Conservation (phyloP, 2,888 invertebrate species). For the Ganaspis brasiliensis region DNA sequence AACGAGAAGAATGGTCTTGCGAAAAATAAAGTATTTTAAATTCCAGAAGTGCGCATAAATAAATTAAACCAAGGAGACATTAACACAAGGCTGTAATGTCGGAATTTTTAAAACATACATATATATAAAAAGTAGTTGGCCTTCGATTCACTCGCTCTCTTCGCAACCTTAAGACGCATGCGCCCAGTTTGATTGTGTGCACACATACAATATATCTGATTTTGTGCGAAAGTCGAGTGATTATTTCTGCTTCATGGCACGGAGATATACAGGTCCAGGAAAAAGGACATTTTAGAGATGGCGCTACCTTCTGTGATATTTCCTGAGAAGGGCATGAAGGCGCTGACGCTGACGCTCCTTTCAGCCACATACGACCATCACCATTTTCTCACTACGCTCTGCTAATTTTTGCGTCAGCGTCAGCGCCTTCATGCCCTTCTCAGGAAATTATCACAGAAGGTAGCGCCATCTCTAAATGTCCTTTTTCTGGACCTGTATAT, state of each 20-base stretch:
- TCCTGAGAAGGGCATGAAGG: not conserved
- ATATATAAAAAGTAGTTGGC: slow-evolving; percentile 37
- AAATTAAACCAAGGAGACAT: slow-evolving; percentile 1
- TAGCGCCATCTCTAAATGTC: slow-evolving; percentile 18
- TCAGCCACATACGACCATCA: too few relatives aligned
- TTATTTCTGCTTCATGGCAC: slow-evolving; percentile 9
- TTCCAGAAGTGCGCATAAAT: not conserved
- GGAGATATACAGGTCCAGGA: not conserved
- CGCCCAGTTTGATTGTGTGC: not conserved
- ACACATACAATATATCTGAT: slow-evolving; percentile 4
- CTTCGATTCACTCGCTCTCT: slow-evolving; percentile 37
- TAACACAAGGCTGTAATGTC: slow-evolving; percentile 13
- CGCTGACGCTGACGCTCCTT: not conserved
- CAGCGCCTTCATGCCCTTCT: not conserved
- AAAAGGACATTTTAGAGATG: slow-evolving; percentile 18
- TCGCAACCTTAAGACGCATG: slow-evolving; percentile 25
- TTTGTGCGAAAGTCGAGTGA: slow-evolving; percentile 8
- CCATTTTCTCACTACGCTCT: too few relatives aligned
- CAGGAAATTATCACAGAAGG: not conserved
- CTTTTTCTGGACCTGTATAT: not conserved
- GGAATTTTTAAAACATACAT: slow-evolving; percentile 36
- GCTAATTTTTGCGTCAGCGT: not conserved
- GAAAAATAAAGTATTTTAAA: not conserved
- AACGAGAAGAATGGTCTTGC: not conserved
- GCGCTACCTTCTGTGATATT: slow-evolving; percentile 1